phyloP scores from a whole-genome alignment of 2,797 vertebrate genomes.

The Naso thynnoides region DNA sequence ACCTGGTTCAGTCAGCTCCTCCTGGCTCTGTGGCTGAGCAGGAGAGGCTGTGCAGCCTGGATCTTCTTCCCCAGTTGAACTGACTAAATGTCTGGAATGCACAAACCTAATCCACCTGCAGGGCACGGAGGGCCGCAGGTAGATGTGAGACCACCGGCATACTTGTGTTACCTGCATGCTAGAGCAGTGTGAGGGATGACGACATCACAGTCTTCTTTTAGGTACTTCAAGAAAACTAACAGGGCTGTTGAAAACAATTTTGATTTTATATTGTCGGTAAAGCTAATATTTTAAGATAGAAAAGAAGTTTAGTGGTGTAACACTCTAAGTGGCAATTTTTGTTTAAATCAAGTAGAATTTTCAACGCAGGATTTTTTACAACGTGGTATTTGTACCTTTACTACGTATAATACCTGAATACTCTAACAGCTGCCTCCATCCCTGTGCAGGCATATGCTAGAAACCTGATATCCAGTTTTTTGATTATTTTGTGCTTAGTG shows the following conservation, averaged over 20 bases:
- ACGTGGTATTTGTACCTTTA: not conserved
- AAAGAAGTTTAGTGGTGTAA: no score
- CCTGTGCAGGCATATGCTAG: not conserved
- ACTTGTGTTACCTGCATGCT: not conserved
- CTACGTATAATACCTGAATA: not conserved
- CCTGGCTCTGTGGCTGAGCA: slow-evolving; percentile 16
- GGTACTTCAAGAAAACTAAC: not conserved
- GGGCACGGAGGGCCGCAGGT: slow-evolving; percentile 6
- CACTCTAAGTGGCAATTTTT: not conserved
- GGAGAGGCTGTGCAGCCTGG: slow-evolving; percentile 11
- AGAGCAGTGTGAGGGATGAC: slow-evolving; percentile 2
- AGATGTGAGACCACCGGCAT: slow-evolving; percentile 11
- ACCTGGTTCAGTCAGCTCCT: slow-evolving; percentile 18
- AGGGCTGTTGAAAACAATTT: no score
- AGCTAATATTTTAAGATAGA: no score
- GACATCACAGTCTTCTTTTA: not conserved
- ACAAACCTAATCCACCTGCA: slow-evolving; percentile 29
- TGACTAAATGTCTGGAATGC: slow-evolving; percentile 30
- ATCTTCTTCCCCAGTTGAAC: not conserved
- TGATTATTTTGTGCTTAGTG: not conserved
- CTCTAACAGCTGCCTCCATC: not conserved
- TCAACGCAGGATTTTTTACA: not conserved
- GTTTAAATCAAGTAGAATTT: not conserved
- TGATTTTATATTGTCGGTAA: no score
- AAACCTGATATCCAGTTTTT: not conserved